Conservation (phyloP, 1,140 invertebrate species). For the Trialeurodes vaporariorum region DNA sequence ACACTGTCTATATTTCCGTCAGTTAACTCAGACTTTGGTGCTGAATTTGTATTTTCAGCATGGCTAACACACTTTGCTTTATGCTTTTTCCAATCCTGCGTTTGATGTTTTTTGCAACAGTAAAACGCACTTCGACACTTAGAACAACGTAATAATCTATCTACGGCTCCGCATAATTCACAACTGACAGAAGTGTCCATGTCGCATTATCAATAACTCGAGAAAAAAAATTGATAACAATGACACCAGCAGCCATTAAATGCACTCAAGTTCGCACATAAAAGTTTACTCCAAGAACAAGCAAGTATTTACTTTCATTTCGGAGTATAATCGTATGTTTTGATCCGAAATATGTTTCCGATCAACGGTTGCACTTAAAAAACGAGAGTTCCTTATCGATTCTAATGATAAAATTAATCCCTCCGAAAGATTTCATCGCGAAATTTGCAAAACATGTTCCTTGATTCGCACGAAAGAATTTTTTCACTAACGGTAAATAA, state of each 20-base stretch:
- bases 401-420: too few relatives aligned
- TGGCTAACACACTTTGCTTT: slow-evolving; percentile 39
- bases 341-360: too few relatives aligned
- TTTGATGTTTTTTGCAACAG: slow-evolving; percentile 66
- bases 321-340: too few relatives aligned
- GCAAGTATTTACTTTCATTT: too few relatives aligned
- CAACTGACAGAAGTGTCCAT: slow-evolving; percentile 33
- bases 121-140: slow-evolving; percentile 59
- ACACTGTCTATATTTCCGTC: not conserved
- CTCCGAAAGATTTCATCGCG: too few relatives aligned
- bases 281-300: not conserved
- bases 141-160: slow-evolving; percentile 56
- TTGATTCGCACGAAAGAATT: too few relatives aligned
- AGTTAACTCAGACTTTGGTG: not conserved
- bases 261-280: not conserved
- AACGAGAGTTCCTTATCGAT: too few relatives aligned
- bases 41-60: slow-evolving; percentile 4
- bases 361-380: too few relatives aligned
- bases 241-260: not conserved
- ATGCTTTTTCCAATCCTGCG: slow-evolving; percentile 59
- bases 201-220: not conserved
- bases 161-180: slow-evolving; percentile 50
- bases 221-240: slow-evolving; percentile 1
- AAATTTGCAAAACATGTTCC: too few relatives aligned
- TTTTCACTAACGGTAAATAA: too few relatives aligned